These are phyloP conservation scores for Lasioglossum malachurum DNA, from an alignment of 2,888 invertebrate species.

Conservation along the genomic window DNA sequence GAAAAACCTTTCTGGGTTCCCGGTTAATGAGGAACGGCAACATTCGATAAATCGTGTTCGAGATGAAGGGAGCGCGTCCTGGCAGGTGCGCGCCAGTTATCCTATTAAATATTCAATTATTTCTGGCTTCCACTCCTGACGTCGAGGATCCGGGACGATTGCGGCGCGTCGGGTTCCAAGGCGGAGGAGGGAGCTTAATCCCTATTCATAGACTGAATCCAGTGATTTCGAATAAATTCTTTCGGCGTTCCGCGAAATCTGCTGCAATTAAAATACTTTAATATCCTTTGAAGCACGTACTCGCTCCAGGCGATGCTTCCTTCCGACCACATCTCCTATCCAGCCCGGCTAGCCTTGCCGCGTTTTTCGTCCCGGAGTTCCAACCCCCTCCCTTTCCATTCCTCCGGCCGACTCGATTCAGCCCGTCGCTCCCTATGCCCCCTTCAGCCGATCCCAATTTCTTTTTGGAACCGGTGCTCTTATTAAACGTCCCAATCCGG, in stretches of 20 bases:
- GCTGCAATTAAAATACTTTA: slow-evolving; percentile 79
- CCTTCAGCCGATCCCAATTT: slow-evolving; percentile 55
- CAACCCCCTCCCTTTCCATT: not conserved
- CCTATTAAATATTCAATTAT: slow-evolving; percentile 77
- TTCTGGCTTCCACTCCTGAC: slow-evolving; percentile 66
- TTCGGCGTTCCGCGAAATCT: slow-evolving; percentile 73
- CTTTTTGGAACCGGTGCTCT: slow-evolving; percentile 65
- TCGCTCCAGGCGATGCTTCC: slow-evolving; percentile 64
- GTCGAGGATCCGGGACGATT: slow-evolving; percentile 56
- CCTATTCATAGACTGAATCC: slow-evolving; percentile 77
- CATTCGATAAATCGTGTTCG: slow-evolving; percentile 37
- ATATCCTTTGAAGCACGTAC: slow-evolving; percentile 76
- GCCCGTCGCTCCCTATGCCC: slow-evolving; percentile 20
- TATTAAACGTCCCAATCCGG: slow-evolving; percentile 71
- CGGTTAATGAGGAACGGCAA: slow-evolving; percentile 48
- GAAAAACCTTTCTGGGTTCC: slow-evolving; percentile 49
- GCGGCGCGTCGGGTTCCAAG: slow-evolving; percentile 20
- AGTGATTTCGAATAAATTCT: slow-evolving; percentile 78
- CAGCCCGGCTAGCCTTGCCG: not conserved
- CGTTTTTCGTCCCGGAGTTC: slow-evolving; percentile 49
- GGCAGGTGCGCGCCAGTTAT: slow-evolving; percentile 62
- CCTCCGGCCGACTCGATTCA: slow-evolving; percentile 21
- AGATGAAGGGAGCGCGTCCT: not conserved
- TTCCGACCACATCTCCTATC: slow-evolving; percentile 52
- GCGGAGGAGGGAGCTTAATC: slow-evolving; percentile 65